A percentile compares a stretch with the other conserved stretches of the same genome.
Evolutionary conservation across 1,140 invertebrate species (phyloP).

Genomic region (Bombus vancouverensis): DNA sequence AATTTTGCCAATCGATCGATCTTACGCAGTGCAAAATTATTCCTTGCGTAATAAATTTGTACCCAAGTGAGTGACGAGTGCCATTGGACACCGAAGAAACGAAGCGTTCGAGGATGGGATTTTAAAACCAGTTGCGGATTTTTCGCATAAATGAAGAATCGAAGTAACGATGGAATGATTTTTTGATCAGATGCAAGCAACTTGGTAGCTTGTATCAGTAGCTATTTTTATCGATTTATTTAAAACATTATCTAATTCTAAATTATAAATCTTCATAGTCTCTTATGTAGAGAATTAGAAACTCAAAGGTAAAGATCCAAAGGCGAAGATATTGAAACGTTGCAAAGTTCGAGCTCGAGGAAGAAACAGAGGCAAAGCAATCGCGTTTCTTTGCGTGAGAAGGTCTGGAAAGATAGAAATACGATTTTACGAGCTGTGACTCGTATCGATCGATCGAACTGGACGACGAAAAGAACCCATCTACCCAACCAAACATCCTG

Average conservation of each 20-base stretch:
- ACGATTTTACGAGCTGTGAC: not conserved
- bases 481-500: not conserved
- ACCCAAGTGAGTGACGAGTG: not conserved
- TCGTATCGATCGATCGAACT: not conserved
- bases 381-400: too few relatives aligned
- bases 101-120: not conserved
- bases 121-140: not conserved
- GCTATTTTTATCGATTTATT: constrained; percentile 56
- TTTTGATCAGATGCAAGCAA: constrained; percentile 32
- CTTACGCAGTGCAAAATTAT: not conserved
- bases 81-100: not conserved
- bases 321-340: too few relatives aligned
- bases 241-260: not conserved
- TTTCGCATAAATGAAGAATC: not conserved
- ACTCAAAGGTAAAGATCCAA: not conserved
- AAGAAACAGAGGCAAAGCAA: too few relatives aligned
- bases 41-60: not conserved
- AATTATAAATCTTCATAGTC: not conserved
- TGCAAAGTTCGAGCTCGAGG: too few relatives aligned
- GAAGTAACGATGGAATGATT: not conserved
- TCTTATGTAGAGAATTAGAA: too few relatives aligned
- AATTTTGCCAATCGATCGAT: not conserved
- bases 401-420: not conserved
- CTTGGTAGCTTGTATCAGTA: constrained; percentile 66
- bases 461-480: constrained; percentile 7